Conservation (phyloP, 2,113 vertebrate species). For the Lepus americanus region DNA sequence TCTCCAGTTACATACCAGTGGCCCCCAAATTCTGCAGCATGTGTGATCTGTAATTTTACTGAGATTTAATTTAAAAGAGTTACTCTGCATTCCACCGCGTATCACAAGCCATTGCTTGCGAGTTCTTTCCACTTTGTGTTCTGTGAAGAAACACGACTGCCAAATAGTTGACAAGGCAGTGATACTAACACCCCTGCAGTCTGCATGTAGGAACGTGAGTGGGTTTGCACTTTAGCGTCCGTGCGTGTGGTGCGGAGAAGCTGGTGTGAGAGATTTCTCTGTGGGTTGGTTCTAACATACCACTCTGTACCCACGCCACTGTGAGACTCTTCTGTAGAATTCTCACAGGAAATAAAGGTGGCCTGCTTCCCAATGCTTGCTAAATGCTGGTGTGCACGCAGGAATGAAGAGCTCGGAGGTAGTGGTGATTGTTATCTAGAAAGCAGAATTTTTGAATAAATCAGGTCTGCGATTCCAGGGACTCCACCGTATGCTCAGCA, state of each 20-base stretch:
- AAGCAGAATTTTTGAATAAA: conserved; percentile 42
- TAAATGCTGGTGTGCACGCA: not conserved
- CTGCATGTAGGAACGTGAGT: not conserved
- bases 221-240: not conserved
- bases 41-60: not conserved
- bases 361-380: not conserved
- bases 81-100: conserved; percentile 17
- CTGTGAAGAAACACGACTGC: not conserved
- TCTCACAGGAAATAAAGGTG: not conserved
- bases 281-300: not conserved
- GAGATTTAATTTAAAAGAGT: conserved; percentile 19
- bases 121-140: conserved; percentile 23
- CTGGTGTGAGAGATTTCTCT: not conserved
- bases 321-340: not conserved
- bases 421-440: conserved; percentile 38
- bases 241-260: not conserved
- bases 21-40: not conserved
- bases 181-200: not conserved
- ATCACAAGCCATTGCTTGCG: not conserved
- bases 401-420: not conserved
- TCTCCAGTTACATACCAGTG: not conserved
- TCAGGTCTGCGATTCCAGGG: conserved; percentile 20
- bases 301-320: not conserved
- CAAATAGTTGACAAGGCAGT: not conserved
- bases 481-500: not conserved